Evolutionary conservation across 2,797 vertebrate genomes (phyloP).

Genomic region (Macropus fuliginosus): DNA sequence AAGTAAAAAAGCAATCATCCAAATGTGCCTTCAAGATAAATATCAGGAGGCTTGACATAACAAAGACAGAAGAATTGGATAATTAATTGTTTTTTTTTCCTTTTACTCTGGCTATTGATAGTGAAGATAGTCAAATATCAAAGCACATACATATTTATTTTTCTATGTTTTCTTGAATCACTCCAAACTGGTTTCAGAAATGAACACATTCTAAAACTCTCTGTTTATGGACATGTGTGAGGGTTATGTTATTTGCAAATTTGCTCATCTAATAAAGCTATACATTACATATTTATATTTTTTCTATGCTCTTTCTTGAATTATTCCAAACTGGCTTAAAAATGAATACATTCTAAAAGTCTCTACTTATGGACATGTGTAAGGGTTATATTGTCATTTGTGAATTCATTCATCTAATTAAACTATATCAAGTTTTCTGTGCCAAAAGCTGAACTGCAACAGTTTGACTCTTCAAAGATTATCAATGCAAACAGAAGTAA

Average conservation of each 20-base stretch:
- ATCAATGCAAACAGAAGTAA: conserved; percentile 41
- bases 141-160: background rate
- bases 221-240: background rate
- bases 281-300: background rate
- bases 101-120: conserved; percentile 9
- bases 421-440: background rate
- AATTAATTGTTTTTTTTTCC: conserved; percentile 26
- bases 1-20: background rate
- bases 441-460: background rate
- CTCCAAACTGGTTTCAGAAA: conserved; percentile 12
- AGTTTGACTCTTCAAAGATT: conserved; percentile 18
- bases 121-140: conserved; percentile 1
- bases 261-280: background rate
- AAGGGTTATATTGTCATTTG: background rate
- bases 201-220: conserved; percentile 24
- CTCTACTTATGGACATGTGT: background rate
- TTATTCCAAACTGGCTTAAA: conserved; percentile 21
- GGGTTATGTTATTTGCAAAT: background rate
- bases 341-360: conserved; percentile 24
- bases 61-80: conserved; percentile 33
- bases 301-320: background rate
- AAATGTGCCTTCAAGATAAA: background rate
- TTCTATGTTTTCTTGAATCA: conserved; percentile 1
- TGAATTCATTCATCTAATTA: conserved; percentile 3
- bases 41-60: background rate